Percentiles rank a stretch among this genome's conserved stretches.
phyloP scores from a whole-genome alignment of 2,797 vertebrate genomes.

The Danio jaintianensis region DNA sequence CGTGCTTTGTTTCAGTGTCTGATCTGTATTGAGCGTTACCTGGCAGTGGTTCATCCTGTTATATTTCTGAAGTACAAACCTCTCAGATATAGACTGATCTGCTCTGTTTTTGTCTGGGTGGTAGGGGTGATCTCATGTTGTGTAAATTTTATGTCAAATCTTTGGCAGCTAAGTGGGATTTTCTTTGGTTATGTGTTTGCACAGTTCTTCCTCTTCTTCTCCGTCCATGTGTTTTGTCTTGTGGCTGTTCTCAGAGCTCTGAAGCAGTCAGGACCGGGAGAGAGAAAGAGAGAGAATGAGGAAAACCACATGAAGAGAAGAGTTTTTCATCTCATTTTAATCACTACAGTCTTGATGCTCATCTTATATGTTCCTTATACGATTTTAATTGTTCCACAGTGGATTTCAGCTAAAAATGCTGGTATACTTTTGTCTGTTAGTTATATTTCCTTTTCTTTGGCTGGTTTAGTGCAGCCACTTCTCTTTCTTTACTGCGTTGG shows the following conservation, averaged over 20 bases:
- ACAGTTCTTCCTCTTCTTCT: not conserved
- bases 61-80: constrained; percentile 42
- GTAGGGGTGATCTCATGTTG: not conserved
- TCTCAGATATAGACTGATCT: constrained; percentile 51
- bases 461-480: constrained; percentile 5
- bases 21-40: constrained; percentile 45
- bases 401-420: not conserved
- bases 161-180: no score
- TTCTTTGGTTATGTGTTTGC: not conserved
- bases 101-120: constrained; percentile 34
- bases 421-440: not conserved
- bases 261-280: constrained; percentile 55
- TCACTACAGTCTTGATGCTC: not conserved
- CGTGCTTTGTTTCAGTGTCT: constrained; percentile 40
- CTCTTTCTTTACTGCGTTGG: constrained; percentile 15
- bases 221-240: constrained; percentile 29
- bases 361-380: not conserved
- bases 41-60: constrained; percentile 51
- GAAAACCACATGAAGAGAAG: constrained; percentile 68
- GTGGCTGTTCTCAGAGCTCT: constrained; percentile 46
- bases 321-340: constrained; percentile 58
- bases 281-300: constrained; percentile 42
- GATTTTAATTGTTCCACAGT: constrained; percentile 5
- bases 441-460: not conserved
- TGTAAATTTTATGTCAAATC: not conserved